A percentile compares a stretch with the other conserved stretches of the same genome.
Evolutionary conservation across 2,888 invertebrate species (phyloP).

Genomic region (Macaria liturata): DNA sequence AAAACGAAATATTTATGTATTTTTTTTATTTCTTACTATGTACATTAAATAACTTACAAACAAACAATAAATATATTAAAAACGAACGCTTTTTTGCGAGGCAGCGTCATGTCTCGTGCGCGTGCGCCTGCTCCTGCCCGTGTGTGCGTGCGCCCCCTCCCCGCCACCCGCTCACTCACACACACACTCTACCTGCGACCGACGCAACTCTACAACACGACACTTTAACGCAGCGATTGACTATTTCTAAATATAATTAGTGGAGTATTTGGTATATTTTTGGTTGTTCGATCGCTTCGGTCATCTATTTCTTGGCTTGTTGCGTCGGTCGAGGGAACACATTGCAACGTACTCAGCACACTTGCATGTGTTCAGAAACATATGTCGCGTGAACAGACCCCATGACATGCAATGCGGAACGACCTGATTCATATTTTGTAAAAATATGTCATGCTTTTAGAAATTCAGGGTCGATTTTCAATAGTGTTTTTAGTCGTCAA

Average conservation of each 20-base stretch:
- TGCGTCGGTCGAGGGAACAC: conserved; percentile 3
- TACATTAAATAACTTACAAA: conserved; percentile 81
- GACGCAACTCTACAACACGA: conserved; percentile 4
- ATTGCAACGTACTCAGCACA: too few relatives aligned
- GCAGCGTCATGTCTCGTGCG: conserved; percentile 22
- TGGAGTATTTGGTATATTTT: conserved; percentile 32
- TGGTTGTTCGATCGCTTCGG: conserved; percentile 22
- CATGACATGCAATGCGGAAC: conserved; percentile 3
- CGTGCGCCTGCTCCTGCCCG: too few relatives aligned
- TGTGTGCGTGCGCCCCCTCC: too few relatives aligned
- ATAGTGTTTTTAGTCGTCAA: background rate
- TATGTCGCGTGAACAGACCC: background rate
- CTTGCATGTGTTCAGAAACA: too few relatives aligned
- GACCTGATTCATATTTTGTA: conserved; percentile 5
- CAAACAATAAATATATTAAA: conserved; percentile 76
- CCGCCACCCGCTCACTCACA: background rate
- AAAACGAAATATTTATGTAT: conserved; percentile 66
- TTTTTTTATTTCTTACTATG: conserved; percentile 69
- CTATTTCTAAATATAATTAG: conserved; percentile 17
- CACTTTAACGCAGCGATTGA: conserved; percentile 13
- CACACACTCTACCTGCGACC: background rate
- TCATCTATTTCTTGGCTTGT: conserved; percentile 9
- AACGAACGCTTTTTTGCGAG: conserved; percentile 57
- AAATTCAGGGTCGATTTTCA: conserved; percentile 3
- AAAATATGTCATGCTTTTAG: conserved; percentile 11